Evolutionary conservation across 2,888 invertebrate genomes (phyloP), one percentile per base, ranked within the genome.

Genomic region (Phasia obesa): DNA sequence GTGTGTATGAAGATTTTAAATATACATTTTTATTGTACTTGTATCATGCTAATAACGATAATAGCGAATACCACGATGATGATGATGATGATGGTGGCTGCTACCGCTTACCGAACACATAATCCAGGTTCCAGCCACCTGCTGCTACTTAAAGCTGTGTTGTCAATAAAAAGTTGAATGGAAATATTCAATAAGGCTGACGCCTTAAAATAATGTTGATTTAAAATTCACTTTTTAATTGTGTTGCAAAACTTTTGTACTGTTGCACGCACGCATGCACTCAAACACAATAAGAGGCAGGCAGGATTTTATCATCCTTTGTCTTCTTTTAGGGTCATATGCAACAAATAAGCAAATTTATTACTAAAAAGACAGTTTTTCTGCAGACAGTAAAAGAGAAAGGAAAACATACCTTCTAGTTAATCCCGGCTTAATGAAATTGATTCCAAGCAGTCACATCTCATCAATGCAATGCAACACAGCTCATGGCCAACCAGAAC

Each of bases 361-460:
- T 82, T 77, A 69, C 69, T 51, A 27, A n/a, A n/a, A n/a, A 53
- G 69, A 38, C 55, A 71, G 38, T 69, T 42, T 62, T 23, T 60
- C 31, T 57, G 23, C 38, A 35, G 35, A 35, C 35, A 11, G 35
- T 11, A 38, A 55, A 47, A 57, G 13, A 23, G 69, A 27, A 59
- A 60, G 49, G 55, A 47, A 59, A 79, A 81, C 60, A 70, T 53
- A 75, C 65, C 47, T 83, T 79, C 47, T 55, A 23, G 42, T 42
- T 86, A 84, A 86, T 86, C 81, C 84, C 82, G 70, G 84, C 85
- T 86, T 86, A 86, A 65, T 85, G 86, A 85, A 86, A 86, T 86
- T 85, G 86, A 86, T 86, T 85, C 85, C 81, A 79, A 31, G 27
- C 84, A 75, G 78, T 75, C 73, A 70, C 53, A 71, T 73, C 60